phyloP scores from a whole-genome alignment of 2,888 invertebrate species.

The Apamea crenata region DNA sequence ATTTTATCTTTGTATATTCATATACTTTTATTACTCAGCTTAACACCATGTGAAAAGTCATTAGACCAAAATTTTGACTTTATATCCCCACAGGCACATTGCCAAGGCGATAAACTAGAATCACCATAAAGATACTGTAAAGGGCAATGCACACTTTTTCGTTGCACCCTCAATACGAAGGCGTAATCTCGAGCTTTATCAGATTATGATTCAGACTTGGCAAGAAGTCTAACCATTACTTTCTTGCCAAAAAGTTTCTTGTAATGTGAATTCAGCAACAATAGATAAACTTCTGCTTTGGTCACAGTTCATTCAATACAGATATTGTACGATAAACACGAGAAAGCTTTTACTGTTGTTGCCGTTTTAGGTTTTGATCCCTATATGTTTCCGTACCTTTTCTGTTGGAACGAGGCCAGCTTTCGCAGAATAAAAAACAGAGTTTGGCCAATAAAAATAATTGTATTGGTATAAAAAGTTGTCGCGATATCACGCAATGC shows the following conservation, averaged over 20 bases:
- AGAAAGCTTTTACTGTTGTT: constrained; percentile 52
- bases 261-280: constrained; percentile 42
- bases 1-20: not conserved
- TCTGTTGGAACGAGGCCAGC: constrained; percentile 55
- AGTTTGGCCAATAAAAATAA: constrained; percentile 56
- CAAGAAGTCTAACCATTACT: constrained; percentile 38
- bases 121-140: constrained; percentile 47
- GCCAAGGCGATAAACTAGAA: constrained; percentile 62
- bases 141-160: constrained; percentile 44
- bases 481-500: constrained; percentile 34
- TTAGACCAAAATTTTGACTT: constrained; percentile 46
- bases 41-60: constrained; percentile 32
- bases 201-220: constrained; percentile 35
- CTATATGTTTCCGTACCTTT: constrained; percentile 50
- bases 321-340: constrained; percentile 49
- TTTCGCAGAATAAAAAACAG: constrained; percentile 43
- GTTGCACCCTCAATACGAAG: constrained; percentile 30
- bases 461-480: constrained; percentile 53
- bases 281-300: constrained; percentile 44
- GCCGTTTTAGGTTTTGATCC: constrained; percentile 44
- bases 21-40: constrained; percentile 10
- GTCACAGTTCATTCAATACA: constrained; percentile 43
- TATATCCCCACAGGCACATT: constrained; percentile 57
- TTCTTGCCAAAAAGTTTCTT: constrained; percentile 26
- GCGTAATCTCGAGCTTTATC: constrained; percentile 17